A percentile compares a stretch with the other conserved stretches of the same genome.
Evolutionary conservation across 2,113 vertebrate genomes (phyloP).

Genomic region (Nymphicus hollandicus): DNA sequence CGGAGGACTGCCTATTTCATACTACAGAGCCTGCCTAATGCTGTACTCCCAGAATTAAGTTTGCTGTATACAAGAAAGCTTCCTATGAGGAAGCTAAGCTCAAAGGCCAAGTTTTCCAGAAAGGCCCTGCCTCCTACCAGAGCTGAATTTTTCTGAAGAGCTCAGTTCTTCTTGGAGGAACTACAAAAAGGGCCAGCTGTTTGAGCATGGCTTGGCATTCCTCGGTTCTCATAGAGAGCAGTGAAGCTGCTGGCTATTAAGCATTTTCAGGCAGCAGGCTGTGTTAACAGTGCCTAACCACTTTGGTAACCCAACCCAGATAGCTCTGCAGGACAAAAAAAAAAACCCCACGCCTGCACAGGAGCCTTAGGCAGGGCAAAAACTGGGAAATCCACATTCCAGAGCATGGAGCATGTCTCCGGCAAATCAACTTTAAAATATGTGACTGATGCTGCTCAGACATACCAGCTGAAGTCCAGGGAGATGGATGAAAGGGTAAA

Average conservation of each 20-base stretch:
- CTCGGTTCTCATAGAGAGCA: background rate
- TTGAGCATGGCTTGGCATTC: background rate
- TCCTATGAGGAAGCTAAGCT: background rate
- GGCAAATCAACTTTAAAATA: background rate
- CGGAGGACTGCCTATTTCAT: background rate
- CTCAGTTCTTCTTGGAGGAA: background rate
- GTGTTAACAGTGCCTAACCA: background rate
- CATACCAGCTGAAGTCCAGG: background rate
- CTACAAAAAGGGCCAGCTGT: background rate
- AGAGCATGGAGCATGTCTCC: background rate
- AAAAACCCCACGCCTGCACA: background rate
- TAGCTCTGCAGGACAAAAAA: background rate
- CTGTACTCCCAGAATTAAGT: background rate
- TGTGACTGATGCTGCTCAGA: background rate
- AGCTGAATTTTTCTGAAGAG: background rate
- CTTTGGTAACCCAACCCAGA: background rate
- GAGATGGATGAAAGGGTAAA: conserved; percentile 47
- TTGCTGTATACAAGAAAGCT: rapidly evolving
- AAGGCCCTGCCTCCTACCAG: background rate
- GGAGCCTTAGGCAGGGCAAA: background rate
- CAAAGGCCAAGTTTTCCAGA: background rate
- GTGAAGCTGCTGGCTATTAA: background rate
- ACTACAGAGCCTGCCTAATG: background rate
- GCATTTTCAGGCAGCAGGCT: background rate
- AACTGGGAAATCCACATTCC: conserved; percentile 43